These are phyloP conservation scores for Iselma pallidipennis DNA, from an alignment of 2,888 invertebrate species.

Conservation along the genomic window DNA sequence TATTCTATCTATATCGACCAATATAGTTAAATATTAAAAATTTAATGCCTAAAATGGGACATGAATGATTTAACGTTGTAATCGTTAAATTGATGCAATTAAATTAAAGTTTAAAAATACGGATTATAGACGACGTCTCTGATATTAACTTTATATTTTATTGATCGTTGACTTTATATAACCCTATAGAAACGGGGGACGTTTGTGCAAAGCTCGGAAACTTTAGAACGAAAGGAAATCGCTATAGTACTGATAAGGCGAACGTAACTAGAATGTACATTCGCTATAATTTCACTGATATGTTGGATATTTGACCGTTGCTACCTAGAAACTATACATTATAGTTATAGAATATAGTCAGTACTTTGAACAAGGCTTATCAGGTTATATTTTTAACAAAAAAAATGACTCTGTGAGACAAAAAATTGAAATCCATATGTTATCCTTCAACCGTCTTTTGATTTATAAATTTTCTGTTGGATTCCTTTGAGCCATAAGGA, in stretches of 20 bases:
- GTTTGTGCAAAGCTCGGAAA: conserved; percentile 10
- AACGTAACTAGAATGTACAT: conserved; percentile 16
- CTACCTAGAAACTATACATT: not conserved
- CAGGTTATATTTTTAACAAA: too few species aligned
- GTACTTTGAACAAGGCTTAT: too few species aligned
- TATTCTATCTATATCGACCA: conserved; percentile 12
- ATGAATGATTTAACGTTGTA: too few species aligned
- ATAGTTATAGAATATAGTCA: too few species aligned
- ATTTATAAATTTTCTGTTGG: too few species aligned
- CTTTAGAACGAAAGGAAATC: conserved; percentile 14
- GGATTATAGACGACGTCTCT: not conserved
- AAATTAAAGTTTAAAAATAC: not conserved
- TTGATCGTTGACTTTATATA: conserved; percentile 19
- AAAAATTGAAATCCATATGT: too few species aligned
- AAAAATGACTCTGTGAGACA: too few species aligned
- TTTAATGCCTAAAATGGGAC: not conserved
- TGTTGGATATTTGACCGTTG: not conserved
- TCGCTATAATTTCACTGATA: conserved; percentile 14
- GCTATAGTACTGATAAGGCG: conserved; percentile 18
- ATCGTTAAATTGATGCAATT: not conserved
- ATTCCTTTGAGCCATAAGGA: too few species aligned
- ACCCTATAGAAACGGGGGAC: conserved; percentile 9
- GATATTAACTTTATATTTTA: conserved; percentile 18
- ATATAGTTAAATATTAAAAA: not conserved
- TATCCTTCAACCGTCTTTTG: too few species aligned